Conservation (phyloP, 1,140 invertebrate species). For the Drosophila albomicans region DNA sequence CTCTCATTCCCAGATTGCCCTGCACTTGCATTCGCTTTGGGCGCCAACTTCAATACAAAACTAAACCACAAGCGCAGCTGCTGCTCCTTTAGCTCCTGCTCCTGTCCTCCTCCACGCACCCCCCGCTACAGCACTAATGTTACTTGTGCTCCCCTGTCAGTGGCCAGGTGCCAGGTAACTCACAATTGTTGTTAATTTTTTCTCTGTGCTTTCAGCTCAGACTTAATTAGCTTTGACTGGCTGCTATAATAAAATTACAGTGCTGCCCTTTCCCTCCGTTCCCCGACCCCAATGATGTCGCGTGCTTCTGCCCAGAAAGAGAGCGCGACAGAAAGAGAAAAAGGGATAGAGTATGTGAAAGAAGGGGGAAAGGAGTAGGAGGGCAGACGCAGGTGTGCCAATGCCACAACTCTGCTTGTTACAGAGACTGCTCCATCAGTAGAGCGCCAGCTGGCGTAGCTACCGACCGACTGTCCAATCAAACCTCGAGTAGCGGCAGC, state of each 20-base stretch:
- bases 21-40: constrained; percentile 22
- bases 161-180: constrained; percentile 42
- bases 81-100: constrained; percentile 9
- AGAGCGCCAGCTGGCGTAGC: constrained; percentile 29
- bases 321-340: neutral
- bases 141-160: constrained; percentile 1
- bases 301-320: constrained; percentile 21
- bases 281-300: constrained; percentile 1
- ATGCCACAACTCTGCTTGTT: constrained; percentile 30
- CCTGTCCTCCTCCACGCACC: neutral
- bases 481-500: constrained; percentile 38
- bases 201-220: constrained; percentile 50
- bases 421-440: constrained; percentile 12
- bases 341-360: neutral
- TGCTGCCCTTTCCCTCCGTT: neutral
- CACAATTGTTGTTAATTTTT: constrained; percentile 46
- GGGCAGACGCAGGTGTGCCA: constrained; percentile 48
- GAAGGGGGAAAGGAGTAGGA: too few relatives aligned
- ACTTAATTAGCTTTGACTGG: constrained; percentile 79
- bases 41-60: constrained; percentile 45
- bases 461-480: constrained; percentile 47
- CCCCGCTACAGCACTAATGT: neutral
- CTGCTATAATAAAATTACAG: constrained; percentile 46
- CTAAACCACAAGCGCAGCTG: constrained; percentile 51
- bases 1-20: neutral